Conservation (phyloP, 2,888 invertebrate species). For the Lasioglossum zephyrum region DNA sequence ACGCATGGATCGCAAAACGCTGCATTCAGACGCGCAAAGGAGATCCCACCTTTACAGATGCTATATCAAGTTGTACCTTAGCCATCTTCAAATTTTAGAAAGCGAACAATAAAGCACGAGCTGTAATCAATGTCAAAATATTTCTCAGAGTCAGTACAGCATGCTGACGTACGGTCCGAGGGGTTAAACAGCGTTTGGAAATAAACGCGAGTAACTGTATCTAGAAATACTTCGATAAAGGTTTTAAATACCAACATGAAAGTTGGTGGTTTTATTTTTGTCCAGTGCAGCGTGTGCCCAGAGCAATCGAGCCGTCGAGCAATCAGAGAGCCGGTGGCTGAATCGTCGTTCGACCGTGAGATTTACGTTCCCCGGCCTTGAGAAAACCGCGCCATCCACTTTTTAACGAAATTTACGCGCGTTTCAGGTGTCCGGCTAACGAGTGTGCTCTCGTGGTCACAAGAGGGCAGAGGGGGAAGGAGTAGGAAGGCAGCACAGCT, state of each 20-base stretch:
- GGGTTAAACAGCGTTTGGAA: not conserved
- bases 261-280: not conserved
- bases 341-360: constrained; percentile 35
- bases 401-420: constrained; percentile 19
- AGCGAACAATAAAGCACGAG: too few relatives aligned
- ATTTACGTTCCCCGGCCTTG: constrained; percentile 46
- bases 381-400: constrained; percentile 11
- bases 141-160: not conserved
- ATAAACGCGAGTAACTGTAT: not conserved
- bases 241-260: not conserved
- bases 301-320: constrained; percentile 45
- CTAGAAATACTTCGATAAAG: not conserved
- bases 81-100: too few relatives aligned
- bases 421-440: constrained; percentile 33
- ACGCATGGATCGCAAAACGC: too few relatives aligned
- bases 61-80: too few relatives aligned
- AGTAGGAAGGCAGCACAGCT: not conserved
- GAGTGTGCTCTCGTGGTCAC: constrained; percentile 1
- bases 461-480: too few relatives aligned
- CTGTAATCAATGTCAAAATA: not conserved
- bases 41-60: too few relatives aligned
- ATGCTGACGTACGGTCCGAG: not conserved
- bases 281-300: constrained; percentile 27
- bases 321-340: constrained; percentile 29
- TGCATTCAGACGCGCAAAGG: too few relatives aligned